These are phyloP conservation scores for Tympanuchus pallidicinctus DNA, from an alignment of 2,113 vertebrate species.

Conservation along the genomic window DNA sequence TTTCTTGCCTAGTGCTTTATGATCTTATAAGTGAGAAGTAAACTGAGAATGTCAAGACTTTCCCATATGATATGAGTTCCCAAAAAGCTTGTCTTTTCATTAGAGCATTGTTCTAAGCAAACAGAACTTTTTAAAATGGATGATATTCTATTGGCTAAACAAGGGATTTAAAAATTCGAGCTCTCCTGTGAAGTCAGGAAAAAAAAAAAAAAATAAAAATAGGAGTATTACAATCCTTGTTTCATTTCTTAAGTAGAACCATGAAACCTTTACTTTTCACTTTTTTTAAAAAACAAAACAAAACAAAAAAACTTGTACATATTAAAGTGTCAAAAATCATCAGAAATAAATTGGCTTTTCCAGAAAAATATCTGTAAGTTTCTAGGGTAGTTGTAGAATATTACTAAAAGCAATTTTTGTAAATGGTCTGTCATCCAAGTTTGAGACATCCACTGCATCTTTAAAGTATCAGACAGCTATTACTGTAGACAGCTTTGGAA, in stretches of 20 bases:
- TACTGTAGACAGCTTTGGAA: constrained; percentile 50
- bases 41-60: neutral
- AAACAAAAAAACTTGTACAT: neutral
- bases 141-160: neutral
- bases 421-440: constrained; percentile 51
- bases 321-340: constrained; percentile 36
- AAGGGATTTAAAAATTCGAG: neutral
- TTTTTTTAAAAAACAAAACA: neutral
- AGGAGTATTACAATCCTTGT: neutral
- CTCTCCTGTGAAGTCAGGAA: neutral
- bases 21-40: neutral
- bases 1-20: neutral
- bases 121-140: neutral
- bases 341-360: constrained; percentile 21
- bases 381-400: constrained; percentile 32
- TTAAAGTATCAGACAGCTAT: constrained; percentile 50
- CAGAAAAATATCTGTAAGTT: constrained; percentile 34
- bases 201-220: neutral
- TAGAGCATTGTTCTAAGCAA: neutral
- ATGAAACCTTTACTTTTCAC: neutral
- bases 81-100: neutral
- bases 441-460: constrained; percentile 37
- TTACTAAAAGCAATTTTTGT: constrained; percentile 52
- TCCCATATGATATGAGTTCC: neutral
- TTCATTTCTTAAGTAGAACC: neutral